These are phyloP conservation scores for Daboia siamensis DNA, from an alignment of 2,113 vertebrate genomes.

Conservation along the genomic window DNA sequence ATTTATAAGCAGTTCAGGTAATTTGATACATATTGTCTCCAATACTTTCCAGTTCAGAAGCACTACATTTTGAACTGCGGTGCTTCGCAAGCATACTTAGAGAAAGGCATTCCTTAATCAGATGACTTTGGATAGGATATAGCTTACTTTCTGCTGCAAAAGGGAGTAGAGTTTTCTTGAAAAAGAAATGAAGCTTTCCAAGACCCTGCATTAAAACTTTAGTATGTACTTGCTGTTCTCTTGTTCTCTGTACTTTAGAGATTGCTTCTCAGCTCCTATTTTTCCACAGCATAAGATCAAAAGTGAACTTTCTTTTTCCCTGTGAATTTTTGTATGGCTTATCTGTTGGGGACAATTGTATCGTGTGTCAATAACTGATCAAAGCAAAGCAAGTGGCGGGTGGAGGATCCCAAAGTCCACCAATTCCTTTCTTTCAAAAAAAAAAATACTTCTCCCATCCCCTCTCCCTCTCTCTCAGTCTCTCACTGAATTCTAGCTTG, in stretches of 20 bases:
- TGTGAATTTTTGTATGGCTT: background rate
- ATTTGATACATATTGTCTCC: constrained; percentile 34
- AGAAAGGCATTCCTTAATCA: constrained; percentile 11
- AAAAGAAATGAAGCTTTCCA: background rate
- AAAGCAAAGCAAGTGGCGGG: background rate
- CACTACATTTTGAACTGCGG: constrained; percentile 23
- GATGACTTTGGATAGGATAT: background rate
- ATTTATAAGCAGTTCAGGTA: constrained; percentile 26
- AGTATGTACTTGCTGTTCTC: background rate
- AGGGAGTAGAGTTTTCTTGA: constrained; percentile 22
- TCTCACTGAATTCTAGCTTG: background rate
- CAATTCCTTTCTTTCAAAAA: background rate
- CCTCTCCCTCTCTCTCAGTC: background rate
- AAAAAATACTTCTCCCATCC: background rate
- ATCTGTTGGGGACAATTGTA: background rate
- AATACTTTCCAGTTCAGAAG: constrained; percentile 13
- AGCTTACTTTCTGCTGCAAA: background rate
- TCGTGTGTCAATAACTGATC: background rate
- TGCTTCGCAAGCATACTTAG: constrained; percentile 21
- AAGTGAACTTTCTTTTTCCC: background rate
- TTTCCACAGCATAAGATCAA: background rate
- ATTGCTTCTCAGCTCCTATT: background rate
- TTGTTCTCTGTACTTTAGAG: background rate
- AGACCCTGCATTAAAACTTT: background rate
- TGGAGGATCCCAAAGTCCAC: background rate